phyloP scores from a whole-genome alignment of 2,113 vertebrate species.

The Mesoclemmys tuberculata region DNA sequence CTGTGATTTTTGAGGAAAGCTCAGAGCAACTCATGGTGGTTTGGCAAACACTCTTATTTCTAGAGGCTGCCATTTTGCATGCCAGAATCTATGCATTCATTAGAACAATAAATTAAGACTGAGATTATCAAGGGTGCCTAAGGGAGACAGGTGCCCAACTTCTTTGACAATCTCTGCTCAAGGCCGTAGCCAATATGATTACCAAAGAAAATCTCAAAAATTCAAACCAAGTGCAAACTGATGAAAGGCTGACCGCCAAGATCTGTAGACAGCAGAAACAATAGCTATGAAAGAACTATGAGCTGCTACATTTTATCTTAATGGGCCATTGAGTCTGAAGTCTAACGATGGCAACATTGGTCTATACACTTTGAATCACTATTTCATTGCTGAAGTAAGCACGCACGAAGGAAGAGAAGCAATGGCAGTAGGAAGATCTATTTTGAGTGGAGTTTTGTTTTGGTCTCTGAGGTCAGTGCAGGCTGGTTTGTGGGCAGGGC shows the following conservation, averaged over 20 bases:
- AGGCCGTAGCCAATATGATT: neutral
- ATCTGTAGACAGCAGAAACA: neutral
- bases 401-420: neutral
- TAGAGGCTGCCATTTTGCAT: neutral
- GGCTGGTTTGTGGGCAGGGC: neutral
- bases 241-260: neutral
- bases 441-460: neutral
- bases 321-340: neutral
- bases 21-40: neutral
- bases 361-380: neutral
- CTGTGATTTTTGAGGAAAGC: neutral
- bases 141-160: neutral
- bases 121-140: neutral
- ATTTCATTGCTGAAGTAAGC: neutral
- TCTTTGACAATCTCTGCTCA: neutral
- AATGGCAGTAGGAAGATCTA: neutral
- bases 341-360: neutral
- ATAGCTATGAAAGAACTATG: neutral
- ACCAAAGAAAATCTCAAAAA: neutral
- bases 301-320: neutral
- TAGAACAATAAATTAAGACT: neutral
- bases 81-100: neutral
- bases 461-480: neutral
- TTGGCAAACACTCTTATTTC: neutral
- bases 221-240: neutral